Percentiles rank a stretch among this genome's conserved stretches.
These are phyloP conservation scores for Trichogramma evanescens DNA, from an alignment of 2,888 invertebrate species.

Conservation along the genomic window DNA sequence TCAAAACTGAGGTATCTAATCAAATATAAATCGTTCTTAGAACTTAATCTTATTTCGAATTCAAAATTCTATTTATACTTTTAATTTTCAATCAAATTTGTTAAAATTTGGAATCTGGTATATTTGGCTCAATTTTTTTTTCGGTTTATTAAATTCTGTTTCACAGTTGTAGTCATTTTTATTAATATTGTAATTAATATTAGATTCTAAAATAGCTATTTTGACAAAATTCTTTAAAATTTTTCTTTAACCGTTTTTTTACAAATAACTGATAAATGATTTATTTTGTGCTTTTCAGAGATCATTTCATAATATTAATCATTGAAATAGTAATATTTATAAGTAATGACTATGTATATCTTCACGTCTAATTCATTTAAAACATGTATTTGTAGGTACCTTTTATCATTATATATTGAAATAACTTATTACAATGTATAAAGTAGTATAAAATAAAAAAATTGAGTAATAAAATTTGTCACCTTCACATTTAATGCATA, in stretches of 20 bases:
- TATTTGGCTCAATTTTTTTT: no score
- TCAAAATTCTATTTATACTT: no score
- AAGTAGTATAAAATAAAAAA: slow-evolving; percentile 47
- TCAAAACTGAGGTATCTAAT: no score
- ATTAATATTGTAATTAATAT: no score
- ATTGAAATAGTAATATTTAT: neutral
- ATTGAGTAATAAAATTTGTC: slow-evolving; percentile 41
- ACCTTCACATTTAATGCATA: slow-evolving; percentile 30
- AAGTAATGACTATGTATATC: neutral
- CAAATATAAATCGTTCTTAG: no score
- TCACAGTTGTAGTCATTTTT: no score
- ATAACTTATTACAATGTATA: slow-evolving; percentile 42
- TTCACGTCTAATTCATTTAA: slow-evolving; percentile 8
- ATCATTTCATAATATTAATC: slow-evolving; percentile 28
- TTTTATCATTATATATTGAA: slow-evolving; percentile 22
- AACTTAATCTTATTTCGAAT: no score
- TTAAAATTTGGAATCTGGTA: no score
- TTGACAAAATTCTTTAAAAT: no score
- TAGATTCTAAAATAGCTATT: no score
- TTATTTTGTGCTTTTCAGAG: slow-evolving; percentile 46
- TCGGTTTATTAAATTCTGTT: no score
- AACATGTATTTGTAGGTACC: slow-evolving; percentile 14
- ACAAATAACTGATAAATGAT: slow-evolving; percentile 40
- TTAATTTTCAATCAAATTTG: no score
- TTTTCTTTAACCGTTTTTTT: slow-evolving; percentile 7